These are phyloP conservation scores for Notocelia uddmanniana DNA, from an alignment of 2,888 invertebrate species.

Conservation along the genomic window DNA sequence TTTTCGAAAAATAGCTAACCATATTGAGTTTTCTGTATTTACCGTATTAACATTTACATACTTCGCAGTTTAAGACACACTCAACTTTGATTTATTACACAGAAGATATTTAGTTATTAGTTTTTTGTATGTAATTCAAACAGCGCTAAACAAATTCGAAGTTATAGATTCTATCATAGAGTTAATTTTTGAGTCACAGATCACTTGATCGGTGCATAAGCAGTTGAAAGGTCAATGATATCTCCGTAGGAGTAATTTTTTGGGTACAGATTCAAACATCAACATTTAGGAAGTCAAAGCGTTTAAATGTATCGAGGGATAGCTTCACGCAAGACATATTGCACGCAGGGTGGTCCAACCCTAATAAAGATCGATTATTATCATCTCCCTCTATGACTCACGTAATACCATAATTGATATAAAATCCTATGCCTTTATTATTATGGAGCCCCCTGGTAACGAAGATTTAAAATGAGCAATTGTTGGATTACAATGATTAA, in stretches of 20 bases:
- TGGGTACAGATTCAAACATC: not conserved
- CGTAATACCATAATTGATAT: conserved; percentile 81
- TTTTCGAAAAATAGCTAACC: too few relatives aligned
- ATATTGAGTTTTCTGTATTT: too few relatives aligned
- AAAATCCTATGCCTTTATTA: conserved; percentile 73
- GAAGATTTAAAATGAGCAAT: conserved; percentile 76
- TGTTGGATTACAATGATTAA: conserved; percentile 77
- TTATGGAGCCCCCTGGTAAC: conserved; percentile 63
- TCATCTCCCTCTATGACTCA: conserved; percentile 75
- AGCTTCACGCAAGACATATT: conserved; percentile 41
- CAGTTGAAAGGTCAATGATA: not conserved
- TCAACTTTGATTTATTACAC: too few relatives aligned
- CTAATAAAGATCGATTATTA: conserved; percentile 73
- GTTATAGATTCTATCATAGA: too few relatives aligned
- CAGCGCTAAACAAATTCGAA: too few relatives aligned
- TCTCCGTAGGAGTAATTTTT: not conserved
- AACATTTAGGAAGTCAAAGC: conserved; percentile 7
- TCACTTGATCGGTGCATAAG: too few relatives aligned
- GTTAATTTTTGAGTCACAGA: too few relatives aligned
- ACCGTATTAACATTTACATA: too few relatives aligned
- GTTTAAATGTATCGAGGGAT: conserved; percentile 45
- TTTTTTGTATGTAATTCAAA: too few relatives aligned
- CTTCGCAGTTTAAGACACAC: too few relatives aligned
- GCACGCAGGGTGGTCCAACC: conserved; percentile 56
- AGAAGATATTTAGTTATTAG: too few relatives aligned